Evolutionary conservation across 2,797 vertebrate species (phyloP).

Genomic region (Leptodactylus fallax): DNA sequence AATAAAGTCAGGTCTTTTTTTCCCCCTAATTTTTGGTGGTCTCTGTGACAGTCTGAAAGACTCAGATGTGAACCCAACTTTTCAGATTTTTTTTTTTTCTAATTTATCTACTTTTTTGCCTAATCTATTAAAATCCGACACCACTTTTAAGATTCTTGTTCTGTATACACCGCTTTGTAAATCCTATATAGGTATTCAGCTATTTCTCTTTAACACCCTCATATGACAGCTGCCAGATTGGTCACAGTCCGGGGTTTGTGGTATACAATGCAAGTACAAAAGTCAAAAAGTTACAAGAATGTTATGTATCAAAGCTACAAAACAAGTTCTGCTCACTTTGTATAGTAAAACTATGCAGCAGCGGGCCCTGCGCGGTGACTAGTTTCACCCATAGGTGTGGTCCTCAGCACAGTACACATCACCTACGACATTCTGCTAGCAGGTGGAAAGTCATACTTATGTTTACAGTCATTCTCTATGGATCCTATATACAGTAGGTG

Average conservation of each 20-base stretch:
- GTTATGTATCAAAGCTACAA: neutral
- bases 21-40: no score
- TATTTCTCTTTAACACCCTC: neutral
- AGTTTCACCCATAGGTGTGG: neutral
- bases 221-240: no score
- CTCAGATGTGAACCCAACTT: no score
- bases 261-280: neutral
- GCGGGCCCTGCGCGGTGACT: neutral
- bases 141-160: neutral
- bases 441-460: neutral
- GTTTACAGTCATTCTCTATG: neutral
- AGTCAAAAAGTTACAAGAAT: neutral
- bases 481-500: neutral
- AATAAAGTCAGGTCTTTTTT: no score
- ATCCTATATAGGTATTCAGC: neutral
- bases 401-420: neutral
- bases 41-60: no score
- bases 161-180: neutral
- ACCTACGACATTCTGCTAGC: neutral
- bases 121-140: no score
- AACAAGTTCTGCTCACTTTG: neutral
- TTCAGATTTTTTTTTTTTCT: no score
- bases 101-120: no score
- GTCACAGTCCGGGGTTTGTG: neutral
- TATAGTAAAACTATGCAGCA: neutral